Evolutionary conservation across 2,797 vertebrate genomes (phyloP).

Genomic region (Neosalanx taihuensis): DNA sequence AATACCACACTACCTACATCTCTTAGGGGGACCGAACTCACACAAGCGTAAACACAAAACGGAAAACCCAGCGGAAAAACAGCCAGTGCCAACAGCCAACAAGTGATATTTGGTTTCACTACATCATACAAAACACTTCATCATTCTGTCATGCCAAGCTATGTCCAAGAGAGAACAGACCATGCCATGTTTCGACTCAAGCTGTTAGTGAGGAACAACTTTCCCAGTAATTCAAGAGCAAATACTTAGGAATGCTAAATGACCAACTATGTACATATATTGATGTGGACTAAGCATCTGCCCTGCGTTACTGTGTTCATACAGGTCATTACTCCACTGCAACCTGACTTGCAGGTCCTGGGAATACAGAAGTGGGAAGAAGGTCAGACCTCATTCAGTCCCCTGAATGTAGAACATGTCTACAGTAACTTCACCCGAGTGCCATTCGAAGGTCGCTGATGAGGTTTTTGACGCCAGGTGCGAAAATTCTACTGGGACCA

Average conservation of each 20-base stretch:
- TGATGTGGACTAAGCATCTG: conserved; percentile 18
- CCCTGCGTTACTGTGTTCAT: background rate
- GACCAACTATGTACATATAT: conserved; percentile 39
- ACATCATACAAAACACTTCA: conserved; percentile 61
- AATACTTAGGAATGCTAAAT: conserved; percentile 35
- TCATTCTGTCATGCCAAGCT: conserved; percentile 62
- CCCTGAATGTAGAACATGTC: background rate
- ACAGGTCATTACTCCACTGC: conserved; percentile 12
- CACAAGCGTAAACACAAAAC: conserved; percentile 46
- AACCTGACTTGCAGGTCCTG: conserved; percentile 26
- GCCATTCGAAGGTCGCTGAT: background rate
- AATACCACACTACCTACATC: background rate
- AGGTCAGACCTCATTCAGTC: background rate
- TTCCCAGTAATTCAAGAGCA: conserved; percentile 59
- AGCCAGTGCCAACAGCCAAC: conserved; percentile 48
- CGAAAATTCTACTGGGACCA: background rate
- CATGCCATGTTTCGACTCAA: conserved; percentile 54
- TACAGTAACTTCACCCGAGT: background rate
- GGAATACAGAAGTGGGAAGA: conserved; percentile 23
- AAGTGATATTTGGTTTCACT: conserved; percentile 60
- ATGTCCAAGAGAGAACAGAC: conserved; percentile 54
- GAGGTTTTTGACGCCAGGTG: conserved; percentile 10
- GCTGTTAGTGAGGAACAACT: conserved; percentile 41
- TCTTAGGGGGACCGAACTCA: conserved; percentile 28
- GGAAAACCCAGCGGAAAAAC: conserved; percentile 51